Conservation (phyloP, 2,797 vertebrate species). For the Falco biarmicus region DNA sequence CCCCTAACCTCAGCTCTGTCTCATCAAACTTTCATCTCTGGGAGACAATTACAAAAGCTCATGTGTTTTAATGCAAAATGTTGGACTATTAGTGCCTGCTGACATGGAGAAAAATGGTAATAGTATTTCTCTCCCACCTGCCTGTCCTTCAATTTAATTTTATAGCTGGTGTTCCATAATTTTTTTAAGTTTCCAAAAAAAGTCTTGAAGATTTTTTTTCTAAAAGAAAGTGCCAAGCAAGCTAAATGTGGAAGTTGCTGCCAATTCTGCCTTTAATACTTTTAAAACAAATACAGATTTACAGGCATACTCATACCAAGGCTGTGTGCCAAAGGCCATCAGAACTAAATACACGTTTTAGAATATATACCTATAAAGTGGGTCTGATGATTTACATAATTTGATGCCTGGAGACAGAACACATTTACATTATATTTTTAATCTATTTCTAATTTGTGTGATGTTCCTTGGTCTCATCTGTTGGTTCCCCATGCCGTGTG, state of each 20-base stretch:
- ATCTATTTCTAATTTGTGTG: constrained; percentile 47
- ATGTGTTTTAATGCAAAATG: background rate
- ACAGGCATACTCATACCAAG: background rate
- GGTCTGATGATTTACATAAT: constrained; percentile 19
- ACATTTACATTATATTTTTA: constrained; percentile 32
- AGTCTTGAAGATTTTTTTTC: constrained; percentile 37
- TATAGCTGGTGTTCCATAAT: background rate
- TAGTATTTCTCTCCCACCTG: constrained; percentile 48
- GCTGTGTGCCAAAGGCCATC: constrained; percentile 26
- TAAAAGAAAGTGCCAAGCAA: constrained; percentile 32
- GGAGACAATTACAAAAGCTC: constrained; percentile 31
- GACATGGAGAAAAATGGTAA: constrained; percentile 44
- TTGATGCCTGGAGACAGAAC: constrained; percentile 23
- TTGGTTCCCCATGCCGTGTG: background rate
- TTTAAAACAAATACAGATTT: constrained; percentile 54
- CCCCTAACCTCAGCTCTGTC: background rate
- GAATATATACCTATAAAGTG: background rate
- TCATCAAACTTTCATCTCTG: constrained; percentile 19
- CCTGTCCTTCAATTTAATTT: constrained; percentile 57
- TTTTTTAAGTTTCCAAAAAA: constrained; percentile 46
- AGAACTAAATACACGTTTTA: constrained; percentile 2
- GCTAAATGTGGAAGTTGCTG: constrained; percentile 8
- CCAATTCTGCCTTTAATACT: constrained; percentile 31
- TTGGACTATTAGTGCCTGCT: constrained; percentile 41
- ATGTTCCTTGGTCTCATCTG: background rate